Conservation (phyloP, 2,888 invertebrate genomes). For the Elmis aenea region DNA sequence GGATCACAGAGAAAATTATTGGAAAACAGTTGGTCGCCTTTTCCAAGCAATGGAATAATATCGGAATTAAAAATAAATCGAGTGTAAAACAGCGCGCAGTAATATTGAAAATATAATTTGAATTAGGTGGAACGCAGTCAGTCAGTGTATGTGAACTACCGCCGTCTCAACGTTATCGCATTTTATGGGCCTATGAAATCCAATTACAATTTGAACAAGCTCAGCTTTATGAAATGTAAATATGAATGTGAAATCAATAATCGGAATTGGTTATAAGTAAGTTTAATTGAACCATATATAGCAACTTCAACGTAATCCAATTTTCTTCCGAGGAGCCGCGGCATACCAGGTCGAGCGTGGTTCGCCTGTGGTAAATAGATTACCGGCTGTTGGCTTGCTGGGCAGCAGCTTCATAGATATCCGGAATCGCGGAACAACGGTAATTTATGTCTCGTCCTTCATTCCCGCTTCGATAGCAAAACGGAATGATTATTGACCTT, state of each 20-base stretch:
- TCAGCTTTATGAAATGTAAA: no score
- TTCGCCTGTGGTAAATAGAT: conserved; percentile 29
- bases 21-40: no score
- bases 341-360: conserved; percentile 26
- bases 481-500: conserved; percentile 12
- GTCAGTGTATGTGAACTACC: no score
- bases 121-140: no score
- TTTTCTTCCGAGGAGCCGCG: conserved; percentile 25
- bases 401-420: conserved; percentile 11
- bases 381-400: conserved; percentile 29
- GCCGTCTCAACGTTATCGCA: no score
- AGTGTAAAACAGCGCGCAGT: no score
- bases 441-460: conserved; percentile 13
- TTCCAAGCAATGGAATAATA: no score
- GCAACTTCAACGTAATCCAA: conserved; percentile 26
- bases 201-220: no score
- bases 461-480: conserved; percentile 8
- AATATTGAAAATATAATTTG: no score
- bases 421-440: conserved; percentile 8
- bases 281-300: conserved; percentile 24
- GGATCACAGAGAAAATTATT: no score
- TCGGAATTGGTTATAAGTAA: conserved; percentile 10
- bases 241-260: conserved; percentile 3
- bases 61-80: no score
- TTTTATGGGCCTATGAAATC: no score